phyloP scores from a whole-genome alignment of 2,888 invertebrate species.

The Drosophila pseudotakahashii region DNA sequence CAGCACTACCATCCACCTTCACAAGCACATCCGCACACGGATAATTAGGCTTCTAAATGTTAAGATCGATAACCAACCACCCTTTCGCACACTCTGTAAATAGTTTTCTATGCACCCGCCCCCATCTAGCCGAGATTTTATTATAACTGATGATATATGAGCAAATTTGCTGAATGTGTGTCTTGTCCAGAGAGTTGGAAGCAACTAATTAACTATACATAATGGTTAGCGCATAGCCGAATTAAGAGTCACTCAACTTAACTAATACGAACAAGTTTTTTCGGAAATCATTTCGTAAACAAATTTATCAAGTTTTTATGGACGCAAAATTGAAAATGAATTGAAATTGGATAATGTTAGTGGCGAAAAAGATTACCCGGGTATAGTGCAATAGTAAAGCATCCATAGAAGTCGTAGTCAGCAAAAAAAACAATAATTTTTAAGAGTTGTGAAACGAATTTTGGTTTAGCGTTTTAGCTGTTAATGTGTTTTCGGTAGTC shows the following conservation, averaged over 20 bases:
- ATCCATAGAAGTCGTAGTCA: constrained; percentile 2
- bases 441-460: constrained; percentile 55
- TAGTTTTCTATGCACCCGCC: constrained; percentile 69
- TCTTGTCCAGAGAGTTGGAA: constrained; percentile 76
- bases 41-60: constrained; percentile 56
- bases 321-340: constrained; percentile 1
- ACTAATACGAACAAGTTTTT: constrained; percentile 4
- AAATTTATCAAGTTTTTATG: constrained; percentile 22
- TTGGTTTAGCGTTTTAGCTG: constrained; percentile 67
- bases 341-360: not conserved
- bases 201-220: constrained; percentile 54
- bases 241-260: constrained; percentile 25
- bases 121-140: constrained; percentile 53
- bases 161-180: constrained; percentile 79
- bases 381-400: constrained; percentile 3
- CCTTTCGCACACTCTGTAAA: constrained; percentile 63
- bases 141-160: constrained; percentile 63
- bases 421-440: constrained; percentile 13
- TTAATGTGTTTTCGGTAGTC: constrained; percentile 63
- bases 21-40: constrained; percentile 54
- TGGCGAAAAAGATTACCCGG: not conserved
- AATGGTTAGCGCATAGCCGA: constrained; percentile 24
- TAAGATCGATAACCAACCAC: constrained; percentile 7
- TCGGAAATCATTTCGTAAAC: constrained; percentile 4
- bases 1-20: constrained; percentile 42